Evolutionary conservation across 2,888 invertebrate genomes (phyloP).

Genomic region (Muschampia staudingeri): DNA sequence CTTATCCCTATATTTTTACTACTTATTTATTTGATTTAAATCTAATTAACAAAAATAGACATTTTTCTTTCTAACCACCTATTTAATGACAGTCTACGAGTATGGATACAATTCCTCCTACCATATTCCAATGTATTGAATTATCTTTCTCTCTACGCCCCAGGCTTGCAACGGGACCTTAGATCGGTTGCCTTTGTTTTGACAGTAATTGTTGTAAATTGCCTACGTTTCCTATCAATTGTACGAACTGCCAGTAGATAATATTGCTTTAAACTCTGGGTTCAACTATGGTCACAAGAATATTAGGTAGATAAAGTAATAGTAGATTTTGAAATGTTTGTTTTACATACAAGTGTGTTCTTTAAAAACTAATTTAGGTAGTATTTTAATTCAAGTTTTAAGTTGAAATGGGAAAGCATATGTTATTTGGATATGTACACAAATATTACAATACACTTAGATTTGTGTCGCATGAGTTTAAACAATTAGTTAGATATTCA

Average conservation of each 20-base stretch:
- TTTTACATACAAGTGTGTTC: too few relatives aligned
- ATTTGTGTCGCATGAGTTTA: too few relatives aligned
- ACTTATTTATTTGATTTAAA: too few relatives aligned
- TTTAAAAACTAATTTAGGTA: too few relatives aligned
- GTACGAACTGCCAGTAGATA: conserved; percentile 10
- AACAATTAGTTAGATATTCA: too few relatives aligned
- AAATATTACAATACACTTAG: too few relatives aligned
- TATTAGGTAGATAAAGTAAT: neutral
- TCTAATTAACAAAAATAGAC: too few relatives aligned
- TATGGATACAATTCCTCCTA: conserved; percentile 9
- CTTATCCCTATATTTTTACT: too few relatives aligned
- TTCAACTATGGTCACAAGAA: neutral
- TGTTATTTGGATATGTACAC: too few relatives aligned
- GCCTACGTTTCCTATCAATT: conserved; percentile 68
- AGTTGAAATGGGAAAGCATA: too few relatives aligned
- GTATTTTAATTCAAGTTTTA: too few relatives aligned
- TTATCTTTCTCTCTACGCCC: conserved; percentile 30
- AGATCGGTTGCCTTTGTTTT: conserved; percentile 83
- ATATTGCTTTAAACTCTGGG: neutral
- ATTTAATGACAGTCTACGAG: neutral
- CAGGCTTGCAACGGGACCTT: conserved; percentile 77
- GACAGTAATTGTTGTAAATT: conserved; percentile 88
- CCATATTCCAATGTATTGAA: conserved; percentile 23
- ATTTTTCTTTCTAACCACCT: neutral
- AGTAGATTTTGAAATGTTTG: neutral